Conservation (phyloP, 1,140 invertebrate species). For the roundworm (Caenorhabditis elegans) region DNA sequence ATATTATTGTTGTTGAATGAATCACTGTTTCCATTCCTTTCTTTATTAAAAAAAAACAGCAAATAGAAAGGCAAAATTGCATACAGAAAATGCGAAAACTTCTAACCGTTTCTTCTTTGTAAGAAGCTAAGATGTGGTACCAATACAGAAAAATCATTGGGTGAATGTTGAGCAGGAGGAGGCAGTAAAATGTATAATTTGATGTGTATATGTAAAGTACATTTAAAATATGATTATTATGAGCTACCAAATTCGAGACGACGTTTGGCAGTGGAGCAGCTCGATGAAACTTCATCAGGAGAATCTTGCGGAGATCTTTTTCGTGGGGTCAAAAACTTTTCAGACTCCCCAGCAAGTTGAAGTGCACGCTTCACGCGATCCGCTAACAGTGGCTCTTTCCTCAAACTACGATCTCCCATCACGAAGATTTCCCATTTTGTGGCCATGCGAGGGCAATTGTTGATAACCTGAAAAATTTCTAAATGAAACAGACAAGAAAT, state of each 20-base stretch:
- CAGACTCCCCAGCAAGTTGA: not conserved
- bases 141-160: not conserved
- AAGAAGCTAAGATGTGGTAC: not conserved
- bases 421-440: slow-evolving; percentile 18
- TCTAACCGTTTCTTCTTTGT: not conserved
- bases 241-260: not conserved
- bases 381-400: not conserved
- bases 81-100: not conserved
- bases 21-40: not conserved
- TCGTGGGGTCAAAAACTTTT: slow-evolving; percentile 6
- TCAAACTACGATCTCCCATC: not conserved
- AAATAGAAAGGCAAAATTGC: not conserved
- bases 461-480: not conserved
- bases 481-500: not conserved
- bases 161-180: not conserved
- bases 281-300: too few relatives aligned
- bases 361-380: not conserved
- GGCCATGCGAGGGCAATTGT: not conserved
- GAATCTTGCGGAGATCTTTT: not conserved
- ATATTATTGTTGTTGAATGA: too few relatives aligned
- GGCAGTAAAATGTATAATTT: slow-evolving; percentile 13
- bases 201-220: too few relatives aligned
- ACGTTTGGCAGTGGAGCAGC: not conserved
- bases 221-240: not conserved
- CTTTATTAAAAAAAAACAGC: not conserved